Conservation (phyloP, 2,797 vertebrate species). For the Clarias fuscus region DNA sequence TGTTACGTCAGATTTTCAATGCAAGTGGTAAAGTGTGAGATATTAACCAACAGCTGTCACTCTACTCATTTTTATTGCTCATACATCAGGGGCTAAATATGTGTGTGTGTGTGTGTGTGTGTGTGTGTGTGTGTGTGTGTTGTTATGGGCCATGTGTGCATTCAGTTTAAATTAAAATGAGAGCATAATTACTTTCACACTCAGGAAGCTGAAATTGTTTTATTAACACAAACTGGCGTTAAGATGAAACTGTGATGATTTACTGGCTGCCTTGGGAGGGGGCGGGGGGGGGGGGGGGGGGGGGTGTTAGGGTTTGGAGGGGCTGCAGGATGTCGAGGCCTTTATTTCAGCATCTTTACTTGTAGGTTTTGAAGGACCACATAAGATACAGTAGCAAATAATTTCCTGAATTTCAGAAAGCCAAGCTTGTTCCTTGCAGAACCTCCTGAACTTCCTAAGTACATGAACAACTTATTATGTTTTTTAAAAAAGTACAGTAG, state of each 20-base stretch:
- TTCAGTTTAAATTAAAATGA: neutral
- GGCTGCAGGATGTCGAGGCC: neutral
- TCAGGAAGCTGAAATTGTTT: conserved; percentile 5
- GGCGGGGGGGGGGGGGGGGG: neutral
- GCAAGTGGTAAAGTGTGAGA: neutral
- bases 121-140: neutral
- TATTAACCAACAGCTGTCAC: neutral
- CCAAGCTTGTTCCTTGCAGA: neutral
- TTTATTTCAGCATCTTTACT: neutral
- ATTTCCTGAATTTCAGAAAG: neutral
- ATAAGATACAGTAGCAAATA: neutral
- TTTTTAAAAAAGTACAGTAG: neutral
- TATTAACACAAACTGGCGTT: neutral
- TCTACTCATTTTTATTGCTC: neutral
- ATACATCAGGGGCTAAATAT: neutral
- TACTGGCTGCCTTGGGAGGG: neutral
- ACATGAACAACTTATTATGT: neutral
- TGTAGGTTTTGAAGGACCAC: neutral
- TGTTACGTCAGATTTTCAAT: neutral
- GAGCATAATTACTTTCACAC: neutral
- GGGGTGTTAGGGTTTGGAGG: neutral
- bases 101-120: neutral
- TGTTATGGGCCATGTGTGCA: neutral
- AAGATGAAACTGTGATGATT: neutral
- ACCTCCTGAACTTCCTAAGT: neutral